Base-by-base conservation (phyloP, 2,797 vertebrate species). In the Capromys pilorides region DNA sequence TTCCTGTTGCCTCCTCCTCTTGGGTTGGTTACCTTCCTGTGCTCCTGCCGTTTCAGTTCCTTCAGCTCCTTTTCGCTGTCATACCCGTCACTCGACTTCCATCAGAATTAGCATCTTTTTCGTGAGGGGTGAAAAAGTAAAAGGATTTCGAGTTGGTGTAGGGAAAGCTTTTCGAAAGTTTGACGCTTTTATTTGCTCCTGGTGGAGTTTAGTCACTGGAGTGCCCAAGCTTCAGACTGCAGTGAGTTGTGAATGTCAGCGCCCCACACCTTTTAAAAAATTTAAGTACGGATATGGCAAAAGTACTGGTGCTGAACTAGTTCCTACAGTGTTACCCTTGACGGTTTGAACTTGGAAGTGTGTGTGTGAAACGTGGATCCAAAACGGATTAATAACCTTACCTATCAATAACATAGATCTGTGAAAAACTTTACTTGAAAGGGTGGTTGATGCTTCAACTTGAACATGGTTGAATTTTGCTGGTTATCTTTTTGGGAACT, bases 271-370 rank as follows among this genome's bases (percentile, higher is more conserved):
- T 77, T 80, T 22, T 33, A 9, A 12, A 24, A 22, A 86, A 69
- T 39, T 59, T 26, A 62, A 16, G 57, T 54, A 59, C 64, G 49
- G 9, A 83, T 92, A 4, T 61, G 51, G 64, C 80, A 93, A 78
- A 93, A 78, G 87, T 86, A 11, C 4, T 85, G 61, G 28, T 77
- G 26, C 41, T 49, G 73, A 91, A 31, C 91, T 66, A 19, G 64
- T 96, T 96, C 77, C 49, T 69, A 78, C 39, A 87, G 59, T 92
- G 88, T 97, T 96, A 93, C 61, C 57, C 13, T 62, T 84, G 81
- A 59, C 67, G 0, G 64, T 94, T 96, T 93, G 93, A 69, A 71
- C 79, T 82, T 88, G 66, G 84, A 95, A 89, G 67, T 24, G 80
- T 95, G 62, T 80, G 19, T 75, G 78, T 84, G 77, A 93, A 94